These are phyloP conservation scores for Mya arenaria DNA, from an alignment of 1,140 invertebrate genomes.

Conservation along the genomic window DNA sequence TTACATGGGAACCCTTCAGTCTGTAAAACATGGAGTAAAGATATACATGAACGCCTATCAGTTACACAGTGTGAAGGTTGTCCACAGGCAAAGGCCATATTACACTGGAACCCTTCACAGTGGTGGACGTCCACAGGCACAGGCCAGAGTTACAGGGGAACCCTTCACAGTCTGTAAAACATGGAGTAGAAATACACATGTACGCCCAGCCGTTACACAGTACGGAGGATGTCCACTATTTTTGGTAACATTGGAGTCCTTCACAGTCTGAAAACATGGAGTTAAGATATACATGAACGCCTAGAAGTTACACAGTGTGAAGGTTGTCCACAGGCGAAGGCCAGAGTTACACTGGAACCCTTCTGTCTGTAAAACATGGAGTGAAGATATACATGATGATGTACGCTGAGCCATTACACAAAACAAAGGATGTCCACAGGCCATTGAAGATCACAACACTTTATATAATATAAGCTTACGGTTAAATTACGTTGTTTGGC, in stretches of 20 bases:
- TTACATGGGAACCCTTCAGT: no score
- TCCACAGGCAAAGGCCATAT: no score
- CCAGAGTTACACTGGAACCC: constrained; percentile 68
- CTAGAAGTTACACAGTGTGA: constrained; percentile 30
- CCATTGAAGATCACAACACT: no score
- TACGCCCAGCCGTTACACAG: not conserved
- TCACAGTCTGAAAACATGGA: not conserved
- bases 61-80: no score
- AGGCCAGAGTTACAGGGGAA: constrained; percentile 66
- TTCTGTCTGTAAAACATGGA: no score
- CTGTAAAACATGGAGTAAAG: no score
- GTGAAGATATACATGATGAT: no score
- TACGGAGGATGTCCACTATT: not conserved
- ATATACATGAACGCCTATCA: no score
- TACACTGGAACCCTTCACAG: no score
- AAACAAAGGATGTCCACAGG: constrained; percentile 60
- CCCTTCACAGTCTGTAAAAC: constrained; percentile 66
- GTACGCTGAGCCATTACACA: constrained; percentile 64
- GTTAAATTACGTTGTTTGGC: no score
- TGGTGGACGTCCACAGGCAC: no score
- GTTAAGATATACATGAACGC: not conserved
- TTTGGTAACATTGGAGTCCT: not conserved
- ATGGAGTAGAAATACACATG: not conserved
- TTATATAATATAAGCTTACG: no score
- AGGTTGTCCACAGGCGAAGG: constrained; percentile 67